Evolutionary conservation across 53 echinoderm and acorn worm species (phyloP), one percentile per base, ranked within the genome.

Genomic region (Stichopus horrens): DNA sequence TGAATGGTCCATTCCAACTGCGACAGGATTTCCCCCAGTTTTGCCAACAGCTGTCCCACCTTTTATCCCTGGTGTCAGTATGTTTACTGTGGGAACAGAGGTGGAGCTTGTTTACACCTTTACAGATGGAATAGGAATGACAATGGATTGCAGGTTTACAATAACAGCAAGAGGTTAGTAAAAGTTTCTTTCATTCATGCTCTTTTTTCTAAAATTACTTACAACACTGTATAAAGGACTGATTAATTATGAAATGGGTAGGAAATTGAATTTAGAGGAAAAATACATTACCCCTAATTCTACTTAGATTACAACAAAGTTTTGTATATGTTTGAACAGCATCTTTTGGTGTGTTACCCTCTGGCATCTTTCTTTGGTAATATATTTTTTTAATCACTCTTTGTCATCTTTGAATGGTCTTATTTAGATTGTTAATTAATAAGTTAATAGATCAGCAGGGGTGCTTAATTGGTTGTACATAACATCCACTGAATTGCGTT

Each of bases 101-200:
- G 74, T 74, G 6, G 73, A 68, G 7, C 55, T 86, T 37, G 73
- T 73, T 10, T 86, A 86, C 20, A 74, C 74, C 16, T 86, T 86
- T 53, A 73, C 73, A 73, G 86, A 86, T 53, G 86, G 73, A n/a
- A 7, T 86, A 9, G 74, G 74, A 55, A 86, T 52, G 74, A 86
- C 54, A 8, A 54, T 53, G 8, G 74, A 71, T 73, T 86, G 86
- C 57, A 52, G 18, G 8, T 86, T 86, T 55, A 55, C 73, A 53
- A 86, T 86, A 7, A 10, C 74, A 16, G 21, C 57, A 52, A 86
- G 86, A 74, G 86, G 86, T 86, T 52, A 73, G 67, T 4, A 63
- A 13, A 52, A 11, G 21, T 9, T 75, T 19, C 75, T 8, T 75
- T 8, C 0, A 18, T 75, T 7, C 75, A n/a, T 37, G 11, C 75